A percentile compares a stretch with the other conserved stretches of the same genome.
Conservation (phyloP, 2,113 vertebrate species). For the Misgurnus anguillicaudatus region DNA sequence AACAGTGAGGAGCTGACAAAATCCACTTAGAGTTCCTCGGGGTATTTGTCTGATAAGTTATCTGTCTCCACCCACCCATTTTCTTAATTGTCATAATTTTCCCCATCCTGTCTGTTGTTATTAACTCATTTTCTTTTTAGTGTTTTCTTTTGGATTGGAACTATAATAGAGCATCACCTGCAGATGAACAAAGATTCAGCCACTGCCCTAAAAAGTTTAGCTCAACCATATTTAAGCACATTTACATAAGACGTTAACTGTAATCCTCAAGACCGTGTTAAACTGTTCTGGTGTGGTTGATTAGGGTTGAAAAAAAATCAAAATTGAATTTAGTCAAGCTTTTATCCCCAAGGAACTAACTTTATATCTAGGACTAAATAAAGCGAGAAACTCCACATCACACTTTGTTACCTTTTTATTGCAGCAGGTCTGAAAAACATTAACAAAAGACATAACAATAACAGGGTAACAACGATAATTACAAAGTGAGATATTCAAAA, state of each 20-base stretch:
- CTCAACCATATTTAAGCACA: too few species aligned
- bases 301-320: too few species aligned
- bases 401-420: constrained; percentile 50
- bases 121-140: background rate
- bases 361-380: background rate
- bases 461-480: constrained; percentile 52
- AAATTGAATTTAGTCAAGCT: background rate
- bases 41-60: constrained; percentile 26
- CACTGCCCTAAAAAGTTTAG: too few species aligned
- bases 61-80: constrained; percentile 50
- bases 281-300: too few species aligned
- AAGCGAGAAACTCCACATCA: background rate
- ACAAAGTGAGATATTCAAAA: constrained; percentile 53
- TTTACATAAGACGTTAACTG: too few species aligned
- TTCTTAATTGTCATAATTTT: constrained; percentile 45
- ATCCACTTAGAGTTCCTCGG: background rate
- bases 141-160: background rate
- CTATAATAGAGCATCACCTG: too few species aligned
- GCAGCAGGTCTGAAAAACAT: constrained; percentile 53
- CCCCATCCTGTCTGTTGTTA: constrained; percentile 29
- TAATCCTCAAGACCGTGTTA: too few species aligned
- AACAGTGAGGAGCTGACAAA: background rate
- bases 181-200: too few species aligned
- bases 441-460: constrained; percentile 38
- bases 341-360: background rate